Evolutionary conservation across 2,888 invertebrate species (phyloP).

Genomic region (Eumerus sabulonum): DNA sequence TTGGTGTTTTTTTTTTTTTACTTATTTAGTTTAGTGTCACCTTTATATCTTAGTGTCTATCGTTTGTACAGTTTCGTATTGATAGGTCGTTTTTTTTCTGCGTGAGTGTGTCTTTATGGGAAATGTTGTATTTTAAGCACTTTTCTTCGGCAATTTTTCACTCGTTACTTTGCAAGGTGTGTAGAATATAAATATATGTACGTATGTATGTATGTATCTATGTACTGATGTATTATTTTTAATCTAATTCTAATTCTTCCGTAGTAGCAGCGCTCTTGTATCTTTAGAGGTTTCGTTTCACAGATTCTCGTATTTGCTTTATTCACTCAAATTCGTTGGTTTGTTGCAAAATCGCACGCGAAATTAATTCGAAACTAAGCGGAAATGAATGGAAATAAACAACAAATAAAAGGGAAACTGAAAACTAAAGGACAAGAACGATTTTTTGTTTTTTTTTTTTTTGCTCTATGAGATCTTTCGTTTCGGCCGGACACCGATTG

Average conservation of each 20-base stretch:
- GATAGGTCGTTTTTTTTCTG: conserved; percentile 25
- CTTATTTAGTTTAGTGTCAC: background rate
- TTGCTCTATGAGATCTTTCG: conserved; percentile 76
- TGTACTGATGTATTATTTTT: conserved; percentile 13
- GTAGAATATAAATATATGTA: conserved; percentile 6
- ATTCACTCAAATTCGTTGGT: conserved; percentile 27
- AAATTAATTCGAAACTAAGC: conserved; percentile 52
- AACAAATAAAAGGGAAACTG: conserved; percentile 43
- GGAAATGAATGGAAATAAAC: conserved; percentile 27
- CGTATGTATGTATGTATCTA: conserved; percentile 12
- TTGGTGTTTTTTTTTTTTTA: conserved; percentile 2
- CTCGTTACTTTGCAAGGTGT: conserved; percentile 22
- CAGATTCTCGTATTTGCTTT: conserved; percentile 28
- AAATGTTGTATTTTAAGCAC: conserved; percentile 31
- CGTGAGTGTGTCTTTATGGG: conserved; percentile 5
- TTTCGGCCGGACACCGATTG: conserved; percentile 80
- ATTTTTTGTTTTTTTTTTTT: conserved; percentile 13
- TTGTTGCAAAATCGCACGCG: conserved; percentile 43
- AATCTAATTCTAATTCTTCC: background rate
- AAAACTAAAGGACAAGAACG: conserved; percentile 64
- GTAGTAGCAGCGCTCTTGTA: conserved; percentile 1
- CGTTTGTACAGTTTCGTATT: conserved; percentile 23
- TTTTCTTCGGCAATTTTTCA: conserved; percentile 14
- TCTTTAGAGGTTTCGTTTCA: conserved; percentile 7
- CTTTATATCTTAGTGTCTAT: conserved; percentile 11